Conservation (phyloP, 2,888 invertebrate species). For the Eupithecia inturbata region DNA sequence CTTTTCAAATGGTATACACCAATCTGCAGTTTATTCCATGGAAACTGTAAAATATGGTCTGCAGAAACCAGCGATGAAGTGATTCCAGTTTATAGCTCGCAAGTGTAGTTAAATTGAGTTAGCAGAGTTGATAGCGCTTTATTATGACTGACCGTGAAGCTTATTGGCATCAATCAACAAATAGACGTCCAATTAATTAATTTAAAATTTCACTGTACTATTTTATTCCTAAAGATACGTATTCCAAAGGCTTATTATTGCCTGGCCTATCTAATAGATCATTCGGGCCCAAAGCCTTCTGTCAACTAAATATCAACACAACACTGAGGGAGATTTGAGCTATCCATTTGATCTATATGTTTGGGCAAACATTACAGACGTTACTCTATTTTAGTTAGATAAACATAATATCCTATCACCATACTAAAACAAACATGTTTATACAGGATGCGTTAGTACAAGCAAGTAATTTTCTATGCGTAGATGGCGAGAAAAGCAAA, state of each 20-base stretch:
- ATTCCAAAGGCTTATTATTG: not conserved
- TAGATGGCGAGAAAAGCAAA: not conserved
- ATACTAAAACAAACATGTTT: not conserved
- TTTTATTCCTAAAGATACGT: not conserved
- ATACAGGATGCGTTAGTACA: not conserved
- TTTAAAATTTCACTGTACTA: not conserved
- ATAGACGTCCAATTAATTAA: not conserved
- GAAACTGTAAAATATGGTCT: no score
- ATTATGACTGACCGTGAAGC: constrained; percentile 14
- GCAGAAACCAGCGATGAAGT: no score
- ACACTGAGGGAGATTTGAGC: not conserved
- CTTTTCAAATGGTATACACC: no score
- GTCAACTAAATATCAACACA: not conserved
- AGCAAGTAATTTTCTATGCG: not conserved
- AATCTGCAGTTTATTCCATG: no score
- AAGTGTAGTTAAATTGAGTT: constrained; percentile 9
- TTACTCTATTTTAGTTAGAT: not conserved
- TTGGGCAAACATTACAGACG: not conserved
- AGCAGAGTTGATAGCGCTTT: constrained; percentile 14
- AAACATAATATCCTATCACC: not conserved
- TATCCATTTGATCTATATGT: not conserved
- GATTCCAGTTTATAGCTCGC: no score
- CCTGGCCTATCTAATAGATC: not conserved
- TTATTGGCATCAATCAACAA: constrained; percentile 6
- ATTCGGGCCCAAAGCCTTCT: not conserved